A percentile compares a stretch with the other conserved stretches of the same genome.
Conservation (phyloP, 2,113 vertebrate genomes). For the Caranx ignobilis region DNA sequence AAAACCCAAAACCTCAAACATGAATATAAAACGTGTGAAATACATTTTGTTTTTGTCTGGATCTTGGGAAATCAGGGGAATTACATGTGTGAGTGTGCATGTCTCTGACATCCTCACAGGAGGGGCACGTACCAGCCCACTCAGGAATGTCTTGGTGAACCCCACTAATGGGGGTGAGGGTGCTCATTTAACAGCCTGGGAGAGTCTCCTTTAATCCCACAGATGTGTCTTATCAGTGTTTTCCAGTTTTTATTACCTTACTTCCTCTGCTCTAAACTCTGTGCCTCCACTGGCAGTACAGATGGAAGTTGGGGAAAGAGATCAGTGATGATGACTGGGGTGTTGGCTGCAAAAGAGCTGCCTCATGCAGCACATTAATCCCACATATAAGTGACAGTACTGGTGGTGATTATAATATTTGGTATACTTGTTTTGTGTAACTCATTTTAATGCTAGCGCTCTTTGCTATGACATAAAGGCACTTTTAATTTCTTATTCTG, state of each 20-base stretch:
- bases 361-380: neutral
- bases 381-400: neutral
- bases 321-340: neutral
- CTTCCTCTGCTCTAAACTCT: conserved; percentile 36
- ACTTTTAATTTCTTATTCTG: neutral
- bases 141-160: conserved; percentile 57
- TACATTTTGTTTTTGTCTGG: neutral
- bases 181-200: conserved; percentile 61
- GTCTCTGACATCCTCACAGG: conserved; percentile 29
- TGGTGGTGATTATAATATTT: neutral
- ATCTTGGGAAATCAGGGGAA: neutral
- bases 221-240: conserved; percentile 69
- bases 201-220: conserved; percentile 62
- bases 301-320: conserved; percentile 26
- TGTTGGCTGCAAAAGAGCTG: conserved; percentile 7
- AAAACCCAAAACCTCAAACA: conserved; percentile 12
- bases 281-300: conserved; percentile 20
- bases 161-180: conserved; percentile 63
- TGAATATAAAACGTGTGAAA: neutral
- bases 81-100: conserved; percentile 9
- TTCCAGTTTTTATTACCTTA: conserved; percentile 62
- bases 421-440: neutral
- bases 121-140: conserved; percentile 8
- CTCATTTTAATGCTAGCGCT: neutral
- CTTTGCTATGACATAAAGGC: neutral